These are phyloP conservation scores for Phyto melanocephala DNA, from an alignment of 2,888 invertebrate genomes.

Conservation along the genomic window DNA sequence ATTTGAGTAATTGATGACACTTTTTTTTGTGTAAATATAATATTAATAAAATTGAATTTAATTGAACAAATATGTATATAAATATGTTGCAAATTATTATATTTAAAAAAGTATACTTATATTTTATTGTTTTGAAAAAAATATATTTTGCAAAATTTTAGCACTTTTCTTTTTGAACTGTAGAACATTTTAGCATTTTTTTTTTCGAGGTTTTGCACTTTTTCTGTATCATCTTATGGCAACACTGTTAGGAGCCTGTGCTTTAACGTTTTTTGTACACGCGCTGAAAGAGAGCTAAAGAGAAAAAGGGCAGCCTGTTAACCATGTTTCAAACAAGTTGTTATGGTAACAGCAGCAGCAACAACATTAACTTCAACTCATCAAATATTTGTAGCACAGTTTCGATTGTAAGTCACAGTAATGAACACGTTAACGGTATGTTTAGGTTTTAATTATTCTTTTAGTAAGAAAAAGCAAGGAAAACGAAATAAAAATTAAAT, in stretches of 20 bases:
- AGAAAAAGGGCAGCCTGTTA: conserved; percentile 17
- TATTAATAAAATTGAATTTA: too few relatives aligned
- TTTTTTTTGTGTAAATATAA: too few relatives aligned
- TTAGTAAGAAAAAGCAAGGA: not conserved
- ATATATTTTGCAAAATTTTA: too few relatives aligned
- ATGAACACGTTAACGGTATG: conserved; percentile 42
- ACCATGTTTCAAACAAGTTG: conserved; percentile 54
- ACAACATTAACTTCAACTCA: conserved; percentile 49
- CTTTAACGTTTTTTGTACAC: not conserved
- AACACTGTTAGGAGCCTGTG: not conserved
- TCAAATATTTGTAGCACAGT: conserved; percentile 51
- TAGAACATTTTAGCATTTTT: too few relatives aligned
- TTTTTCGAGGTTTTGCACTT: too few relatives aligned
- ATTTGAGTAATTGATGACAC: too few relatives aligned
- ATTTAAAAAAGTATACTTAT: too few relatives aligned
- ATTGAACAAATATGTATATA: too few relatives aligned
- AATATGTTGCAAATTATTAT: too few relatives aligned
- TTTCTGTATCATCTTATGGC: too few relatives aligned
- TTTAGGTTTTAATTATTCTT: not conserved
- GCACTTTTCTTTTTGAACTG: too few relatives aligned
- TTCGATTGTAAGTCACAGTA: conserved; percentile 59
- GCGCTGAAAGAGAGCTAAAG: not conserved
- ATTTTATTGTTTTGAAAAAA: too few relatives aligned
- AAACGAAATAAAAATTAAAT: conserved; percentile 20
- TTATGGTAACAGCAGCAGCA: conserved; percentile 50